Evolutionary conservation across 2,113 vertebrate species (phyloP).

Genomic region (Bambusicola thoracicus): DNA sequence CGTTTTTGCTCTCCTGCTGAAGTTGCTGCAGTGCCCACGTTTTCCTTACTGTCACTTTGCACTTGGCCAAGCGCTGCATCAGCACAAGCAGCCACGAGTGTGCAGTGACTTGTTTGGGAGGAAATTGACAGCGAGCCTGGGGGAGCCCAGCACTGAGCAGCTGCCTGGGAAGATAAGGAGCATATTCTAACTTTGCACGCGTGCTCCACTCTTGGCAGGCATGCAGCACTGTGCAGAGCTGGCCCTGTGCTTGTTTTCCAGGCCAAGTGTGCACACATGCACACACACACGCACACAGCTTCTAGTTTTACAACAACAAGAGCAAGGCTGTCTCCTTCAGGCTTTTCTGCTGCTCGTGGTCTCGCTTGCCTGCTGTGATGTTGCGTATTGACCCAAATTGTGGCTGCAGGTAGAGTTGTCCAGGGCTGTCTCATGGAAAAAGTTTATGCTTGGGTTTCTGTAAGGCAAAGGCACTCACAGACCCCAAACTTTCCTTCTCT

Average conservation of each 20-base stretch:
- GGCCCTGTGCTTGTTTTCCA: neutral
- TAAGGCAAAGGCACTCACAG: neutral
- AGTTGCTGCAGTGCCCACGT: neutral
- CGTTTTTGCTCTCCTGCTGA: neutral
- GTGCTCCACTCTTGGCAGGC: neutral
- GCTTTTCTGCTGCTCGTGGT: neutral
- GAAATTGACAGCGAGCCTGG: neutral
- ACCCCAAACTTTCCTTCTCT: no score
- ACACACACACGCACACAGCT: no score
- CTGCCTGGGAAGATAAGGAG: neutral
- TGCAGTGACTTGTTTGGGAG: neutral
- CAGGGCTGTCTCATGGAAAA: neutral
- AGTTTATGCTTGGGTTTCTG: neutral
- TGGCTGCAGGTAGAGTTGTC: neutral
- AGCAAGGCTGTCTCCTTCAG: neutral
- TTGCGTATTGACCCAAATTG: neutral
- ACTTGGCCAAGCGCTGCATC: neutral
- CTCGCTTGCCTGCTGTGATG: no score
- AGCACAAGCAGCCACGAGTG: neutral
- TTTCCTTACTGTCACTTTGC: neutral
- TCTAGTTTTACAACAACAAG: neutral
- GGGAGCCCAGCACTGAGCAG: neutral
- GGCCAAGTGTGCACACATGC: neutral
- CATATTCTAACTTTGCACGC: neutral
- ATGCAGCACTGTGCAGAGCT: neutral